Percentiles rank a stretch among this genome's conserved stretches.
phyloP scores from a whole-genome alignment of 2,888 invertebrate genomes.

The Conops quadrifasciatus region DNA sequence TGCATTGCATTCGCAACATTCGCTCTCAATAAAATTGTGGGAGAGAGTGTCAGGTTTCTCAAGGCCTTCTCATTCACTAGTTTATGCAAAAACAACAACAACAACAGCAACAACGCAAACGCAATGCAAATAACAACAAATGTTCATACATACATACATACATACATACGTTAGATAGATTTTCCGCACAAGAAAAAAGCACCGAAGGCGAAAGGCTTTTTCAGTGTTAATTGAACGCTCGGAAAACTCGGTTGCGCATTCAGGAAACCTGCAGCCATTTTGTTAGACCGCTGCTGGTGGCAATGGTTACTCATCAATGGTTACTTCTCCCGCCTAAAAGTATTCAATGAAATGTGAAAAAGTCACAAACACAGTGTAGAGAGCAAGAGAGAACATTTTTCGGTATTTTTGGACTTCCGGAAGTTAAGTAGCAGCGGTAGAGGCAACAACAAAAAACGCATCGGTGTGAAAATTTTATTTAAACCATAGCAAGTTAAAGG shows the following conservation, averaged over 20 bases:
- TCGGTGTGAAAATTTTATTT: not conserved
- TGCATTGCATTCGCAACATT: no score
- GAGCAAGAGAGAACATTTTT: slow-evolving; percentile 21
- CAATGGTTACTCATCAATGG: not conserved
- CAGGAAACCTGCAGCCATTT: not conserved
- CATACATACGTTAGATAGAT: not conserved
- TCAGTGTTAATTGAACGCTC: slow-evolving; percentile 33
- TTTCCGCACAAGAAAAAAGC: slow-evolving; percentile 18
- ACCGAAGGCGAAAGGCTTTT: not conserved
- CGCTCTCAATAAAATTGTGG: no score
- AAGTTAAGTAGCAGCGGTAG: not conserved
- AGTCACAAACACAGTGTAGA: slow-evolving; percentile 23
- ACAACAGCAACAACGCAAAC: not conserved
- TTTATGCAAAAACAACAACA: not conserved
- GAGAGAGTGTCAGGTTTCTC: no score
- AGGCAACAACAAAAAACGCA: not conserved
- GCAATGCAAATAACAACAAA: not conserved
- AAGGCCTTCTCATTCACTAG: not conserved
- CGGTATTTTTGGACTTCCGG: not conserved
- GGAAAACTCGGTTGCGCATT: slow-evolving; percentile 24
- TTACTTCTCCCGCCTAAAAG: slow-evolving; percentile 32
- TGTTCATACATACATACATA: not conserved
- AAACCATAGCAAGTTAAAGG: slow-evolving; percentile 5
- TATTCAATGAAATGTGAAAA: slow-evolving; percentile 18
- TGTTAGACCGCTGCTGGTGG: not conserved